These are phyloP conservation scores for Heteromormyrus szaboi DNA, from an alignment of 2,797 vertebrate genomes.

Conservation along the genomic window DNA sequence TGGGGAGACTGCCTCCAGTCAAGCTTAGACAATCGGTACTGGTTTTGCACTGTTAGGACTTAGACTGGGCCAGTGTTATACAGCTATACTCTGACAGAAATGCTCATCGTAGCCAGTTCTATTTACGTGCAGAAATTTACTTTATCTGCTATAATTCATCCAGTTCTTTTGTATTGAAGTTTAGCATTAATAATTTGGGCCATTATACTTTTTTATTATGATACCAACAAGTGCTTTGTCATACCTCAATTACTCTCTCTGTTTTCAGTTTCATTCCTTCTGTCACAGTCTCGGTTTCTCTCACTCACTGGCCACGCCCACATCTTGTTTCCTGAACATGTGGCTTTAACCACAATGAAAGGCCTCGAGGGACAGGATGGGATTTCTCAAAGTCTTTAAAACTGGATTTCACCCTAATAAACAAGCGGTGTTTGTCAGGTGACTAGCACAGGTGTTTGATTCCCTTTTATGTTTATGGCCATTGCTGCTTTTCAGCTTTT, in stretches of 20 bases:
- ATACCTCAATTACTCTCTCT: neutral
- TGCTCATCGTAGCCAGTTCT: neutral
- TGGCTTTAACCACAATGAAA: neutral
- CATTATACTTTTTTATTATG: neutral
- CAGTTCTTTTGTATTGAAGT: neutral
- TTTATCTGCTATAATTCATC: neutral
- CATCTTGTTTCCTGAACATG: neutral
- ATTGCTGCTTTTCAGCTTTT: neutral
- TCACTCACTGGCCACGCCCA: slow-evolving; percentile 27
- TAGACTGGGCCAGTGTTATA: neutral
- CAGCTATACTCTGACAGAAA: neutral
- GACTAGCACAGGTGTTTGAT: neutral
- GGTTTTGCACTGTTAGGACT: neutral
- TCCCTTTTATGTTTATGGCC: neutral
- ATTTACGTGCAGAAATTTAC: neutral
- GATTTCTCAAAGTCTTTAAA: neutral
- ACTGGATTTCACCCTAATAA: neutral
- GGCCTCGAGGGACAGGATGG: neutral
- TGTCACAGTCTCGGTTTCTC: neutral
- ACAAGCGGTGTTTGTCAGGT: neutral
- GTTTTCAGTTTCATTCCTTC: slow-evolving; percentile 1
- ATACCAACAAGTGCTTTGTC: neutral
- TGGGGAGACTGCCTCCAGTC: neutral
- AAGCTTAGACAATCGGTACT: neutral
- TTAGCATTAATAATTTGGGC: neutral